phyloP scores from a whole-genome alignment of 2,888 invertebrate species.

The Sepioteuthis lessoniana region DNA sequence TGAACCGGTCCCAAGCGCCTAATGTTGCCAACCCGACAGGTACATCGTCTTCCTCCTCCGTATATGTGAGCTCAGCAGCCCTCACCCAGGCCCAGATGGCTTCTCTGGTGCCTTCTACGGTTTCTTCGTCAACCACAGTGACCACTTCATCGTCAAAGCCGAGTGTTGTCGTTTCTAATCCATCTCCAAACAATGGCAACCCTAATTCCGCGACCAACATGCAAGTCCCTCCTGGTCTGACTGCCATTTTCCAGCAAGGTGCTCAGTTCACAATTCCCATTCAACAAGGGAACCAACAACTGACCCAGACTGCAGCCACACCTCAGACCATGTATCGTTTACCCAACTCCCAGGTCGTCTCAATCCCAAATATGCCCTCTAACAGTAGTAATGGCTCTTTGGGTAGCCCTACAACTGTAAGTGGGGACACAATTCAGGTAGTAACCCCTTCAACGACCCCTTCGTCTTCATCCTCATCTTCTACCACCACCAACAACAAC shows the following conservation, averaged over 20 bases:
- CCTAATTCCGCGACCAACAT: conserved; percentile 52
- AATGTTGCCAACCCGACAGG: neutral
- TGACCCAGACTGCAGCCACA: conserved; percentile 51
- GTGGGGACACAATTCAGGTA: conserved; percentile 39
- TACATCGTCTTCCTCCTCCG: neutral
- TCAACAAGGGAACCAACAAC: conserved; percentile 53
- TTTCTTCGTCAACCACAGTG: conserved; percentile 51
- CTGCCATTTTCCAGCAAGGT: conserved; percentile 53
- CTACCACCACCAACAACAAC: neutral
- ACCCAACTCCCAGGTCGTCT: conserved; percentile 57
- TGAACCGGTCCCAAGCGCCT: conserved; percentile 15
- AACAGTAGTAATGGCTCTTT: neutral
- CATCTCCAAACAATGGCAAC: conserved; percentile 42
- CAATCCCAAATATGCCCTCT: conserved; percentile 37
- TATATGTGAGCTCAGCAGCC: conserved; percentile 36
- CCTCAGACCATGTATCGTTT: conserved; percentile 62
- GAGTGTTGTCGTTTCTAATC: conserved; percentile 39
- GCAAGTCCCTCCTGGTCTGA: conserved; percentile 57
- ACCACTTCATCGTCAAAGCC: conserved; percentile 53
- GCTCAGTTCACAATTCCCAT: conserved; percentile 59
- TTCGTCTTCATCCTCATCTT: conserved; percentile 49
- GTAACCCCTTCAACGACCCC: conserved; percentile 52
- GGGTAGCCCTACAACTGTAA: conserved; percentile 41
- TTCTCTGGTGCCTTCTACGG: conserved; percentile 48
- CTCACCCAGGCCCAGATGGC: conserved; percentile 51